Base-by-base conservation (phyloP, 2,888 invertebrate species). In the Drosophila longiperda region DNA sequence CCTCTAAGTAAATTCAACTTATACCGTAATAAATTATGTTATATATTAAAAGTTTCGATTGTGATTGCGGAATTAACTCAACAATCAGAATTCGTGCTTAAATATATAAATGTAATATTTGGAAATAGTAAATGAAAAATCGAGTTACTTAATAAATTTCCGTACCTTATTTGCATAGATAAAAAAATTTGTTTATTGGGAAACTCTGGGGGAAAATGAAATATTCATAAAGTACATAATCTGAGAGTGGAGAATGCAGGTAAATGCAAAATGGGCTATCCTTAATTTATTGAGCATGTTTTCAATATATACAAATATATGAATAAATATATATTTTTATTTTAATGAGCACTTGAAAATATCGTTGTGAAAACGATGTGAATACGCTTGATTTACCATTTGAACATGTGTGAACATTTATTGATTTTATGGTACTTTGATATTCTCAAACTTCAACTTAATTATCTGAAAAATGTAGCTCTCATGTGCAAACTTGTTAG, bases 1-100 rank as follows among this genome's bases (percentile, higher is more conserved):
- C 48, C 45, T 45, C 58, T 34, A 52, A 64, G 11, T 38, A 8
- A 38, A 42, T 33, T 58, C 36, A 29, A 15, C 49, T 36, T n/a
- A n/a, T n/a, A n/a, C n/a, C n/a, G n/a, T n/a, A n/a, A n/a, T n/a
- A n/a, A n/a, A n/a, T 38, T n/a, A 38, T 17, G 40, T 40, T 40
- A 26, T 12, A 23, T 15, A 34, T 15, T 15, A 5, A 2, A 34
- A 9, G 4, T 1, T 34, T 15, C 7, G 20, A 15, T 33, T 20
- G 11, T 20, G n/a, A 48, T 23, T 23, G 12, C 17, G 1, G 3
- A 20, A 33, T 34, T 20, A 9, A 34, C 36, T 3, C n/a, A 52
- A 20, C 23, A 17, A 54, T 11, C 2, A 38, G n/a, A 29, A 12
- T 1, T 54, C 11, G 3, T 36, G 2, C 2, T 54, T 54, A n/a